These are phyloP conservation scores for Galagoides demidoff DNA, from an alignment of 2,797 vertebrate species.

Conservation along the genomic window DNA sequence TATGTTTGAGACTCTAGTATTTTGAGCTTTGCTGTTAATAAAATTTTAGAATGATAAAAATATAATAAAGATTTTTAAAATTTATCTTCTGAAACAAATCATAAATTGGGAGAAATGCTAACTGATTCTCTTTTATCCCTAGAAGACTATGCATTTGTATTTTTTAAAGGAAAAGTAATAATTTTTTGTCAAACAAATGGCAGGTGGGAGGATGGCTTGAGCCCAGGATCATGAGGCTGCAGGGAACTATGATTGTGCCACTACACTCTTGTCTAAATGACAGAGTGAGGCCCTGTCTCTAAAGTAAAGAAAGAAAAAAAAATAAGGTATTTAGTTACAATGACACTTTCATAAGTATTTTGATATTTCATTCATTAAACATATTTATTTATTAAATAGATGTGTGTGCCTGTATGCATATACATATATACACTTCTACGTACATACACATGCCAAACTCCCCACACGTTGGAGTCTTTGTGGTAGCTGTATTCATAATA, in stretches of 20 bases:
- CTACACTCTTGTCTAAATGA: background rate
- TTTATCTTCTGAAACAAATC: background rate
- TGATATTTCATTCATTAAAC: background rate
- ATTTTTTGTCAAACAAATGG: background rate
- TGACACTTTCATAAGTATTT: background rate
- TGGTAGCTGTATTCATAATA: background rate
- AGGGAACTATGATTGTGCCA: background rate
- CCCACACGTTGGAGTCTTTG: background rate
- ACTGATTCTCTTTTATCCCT: background rate
- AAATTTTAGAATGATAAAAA: conserved; percentile 3
- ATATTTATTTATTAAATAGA: background rate
- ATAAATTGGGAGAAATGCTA: background rate
- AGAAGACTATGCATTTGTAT: background rate
- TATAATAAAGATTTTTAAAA: background rate
- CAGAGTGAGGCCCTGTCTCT: background rate
- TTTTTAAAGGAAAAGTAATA: background rate
- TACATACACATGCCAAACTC: background rate
- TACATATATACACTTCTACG: background rate
- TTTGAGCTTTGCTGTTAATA: background rate
- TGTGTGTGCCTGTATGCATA: background rate
- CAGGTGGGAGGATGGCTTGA: background rate
- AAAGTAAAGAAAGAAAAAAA: background rate
- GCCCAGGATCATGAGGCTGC: background rate
- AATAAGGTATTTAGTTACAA: background rate
- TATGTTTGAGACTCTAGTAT: background rate